These are phyloP conservation scores for Papilio aristodemus DNA, from an alignment of 1,140 invertebrate species.

Conservation along the genomic window DNA sequence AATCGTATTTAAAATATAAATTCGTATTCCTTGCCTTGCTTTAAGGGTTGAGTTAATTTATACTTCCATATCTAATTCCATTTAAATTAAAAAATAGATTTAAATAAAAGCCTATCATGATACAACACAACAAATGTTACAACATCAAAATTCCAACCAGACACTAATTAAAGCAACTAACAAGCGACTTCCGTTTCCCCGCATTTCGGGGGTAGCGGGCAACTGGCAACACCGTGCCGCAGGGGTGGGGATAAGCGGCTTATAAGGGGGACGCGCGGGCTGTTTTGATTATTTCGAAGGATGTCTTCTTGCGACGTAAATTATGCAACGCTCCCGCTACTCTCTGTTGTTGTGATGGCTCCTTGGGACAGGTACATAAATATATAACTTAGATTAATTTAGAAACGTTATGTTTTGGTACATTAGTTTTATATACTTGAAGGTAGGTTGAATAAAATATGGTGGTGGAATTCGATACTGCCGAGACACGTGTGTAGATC, in stretches of 20 bases:
- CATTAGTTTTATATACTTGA: neutral
- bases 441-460: neutral
- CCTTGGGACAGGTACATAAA: constrained; percentile 25
- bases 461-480: neutral
- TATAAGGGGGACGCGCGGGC: constrained; percentile 55
- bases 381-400: constrained; percentile 16
- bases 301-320: constrained; percentile 74
- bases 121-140: constrained; percentile 26
- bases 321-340: constrained; percentile 63
- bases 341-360: constrained; percentile 41
- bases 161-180: constrained; percentile 71
- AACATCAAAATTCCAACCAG: constrained; percentile 55
- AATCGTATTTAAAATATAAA: too few relatives aligned
- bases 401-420: neutral
- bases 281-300: constrained; percentile 76
- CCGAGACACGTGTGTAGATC: too few relatives aligned
- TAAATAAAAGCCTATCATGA: neutral
- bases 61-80: too few relatives aligned
- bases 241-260: constrained; percentile 66
- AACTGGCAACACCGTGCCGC: constrained; percentile 41
- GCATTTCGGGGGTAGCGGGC: constrained; percentile 50
- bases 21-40: too few relatives aligned
- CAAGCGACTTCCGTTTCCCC: constrained; percentile 57
- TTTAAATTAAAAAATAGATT: too few relatives aligned
- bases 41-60: too few relatives aligned